These are phyloP conservation scores for Heliconius erato DNA, from an alignment of 2,888 invertebrate genomes.

Conservation along the genomic window DNA sequence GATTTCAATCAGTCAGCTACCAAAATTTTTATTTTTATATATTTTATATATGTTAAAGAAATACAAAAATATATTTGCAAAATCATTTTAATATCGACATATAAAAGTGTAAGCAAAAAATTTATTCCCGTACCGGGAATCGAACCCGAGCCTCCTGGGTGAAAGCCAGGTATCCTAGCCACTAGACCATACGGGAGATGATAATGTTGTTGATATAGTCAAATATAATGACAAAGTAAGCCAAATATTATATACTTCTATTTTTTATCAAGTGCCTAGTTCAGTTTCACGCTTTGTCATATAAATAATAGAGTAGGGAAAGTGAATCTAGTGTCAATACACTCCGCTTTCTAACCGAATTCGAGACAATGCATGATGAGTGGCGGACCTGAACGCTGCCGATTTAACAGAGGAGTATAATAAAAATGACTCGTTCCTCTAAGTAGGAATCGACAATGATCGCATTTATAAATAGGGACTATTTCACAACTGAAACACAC, in stretches of 20 bases:
- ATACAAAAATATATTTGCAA: neutral
- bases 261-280: neutral
- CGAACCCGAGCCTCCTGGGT: constrained; percentile 91
- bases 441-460: too few relatives aligned
- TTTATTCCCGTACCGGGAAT: constrained; percentile 89
- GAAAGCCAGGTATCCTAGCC: constrained; percentile 91
- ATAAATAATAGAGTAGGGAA: too few relatives aligned
- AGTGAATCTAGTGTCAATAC: neutral
- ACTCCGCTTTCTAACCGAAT: neutral
- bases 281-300: too few relatives aligned
- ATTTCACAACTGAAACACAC: too few relatives aligned
- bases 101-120: neutral
- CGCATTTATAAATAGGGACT: too few relatives aligned
- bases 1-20: too few relatives aligned
- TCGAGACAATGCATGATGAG: neutral
- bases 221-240: neutral
- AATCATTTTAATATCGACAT: neutral
- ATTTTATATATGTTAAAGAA: neutral
- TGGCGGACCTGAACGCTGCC: too few relatives aligned
- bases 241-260: neutral
- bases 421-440: too few relatives aligned
- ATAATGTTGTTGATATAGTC: neutral
- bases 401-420: too few relatives aligned
- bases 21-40: too few relatives aligned
- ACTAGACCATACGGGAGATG: constrained; percentile 88